Base-by-base conservation (phyloP, 2,888 invertebrate species). In the Drosophila pseudotakahashii region DNA sequence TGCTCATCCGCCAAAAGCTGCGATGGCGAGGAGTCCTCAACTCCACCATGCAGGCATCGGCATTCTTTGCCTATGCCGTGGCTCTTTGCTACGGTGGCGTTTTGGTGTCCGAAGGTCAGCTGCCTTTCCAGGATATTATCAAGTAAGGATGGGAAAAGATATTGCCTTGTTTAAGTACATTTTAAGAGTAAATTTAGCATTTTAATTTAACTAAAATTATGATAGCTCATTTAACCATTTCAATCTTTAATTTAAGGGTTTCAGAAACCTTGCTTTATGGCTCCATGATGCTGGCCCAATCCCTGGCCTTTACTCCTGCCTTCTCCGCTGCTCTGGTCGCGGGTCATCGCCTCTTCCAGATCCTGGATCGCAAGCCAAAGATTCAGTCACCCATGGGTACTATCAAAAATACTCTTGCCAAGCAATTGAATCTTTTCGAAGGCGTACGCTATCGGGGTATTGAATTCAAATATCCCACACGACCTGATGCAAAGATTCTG, bases 391-490 rank as follows among this genome's bases (percentile, higher is more conserved):
- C 94, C 0, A 78, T 80, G 55, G 79, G 85, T 32, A 88, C 86
- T 5, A 82, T 89, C 9, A 89, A 79, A 53, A 91, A 90, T 23
- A 86, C 86, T 0, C 66, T 90, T 23, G 90, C 88, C 16, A 91
- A 87, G 58, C 91, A 89, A 41, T 45, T 91, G 34, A 91, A 91
- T 79, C 82, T 91, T 4, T 88, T 90, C 26, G 91, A 92, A 53
- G 92, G 92, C 9, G 88, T 92, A 0, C 89, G 94, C 41, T 96
- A 96, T 91, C 93, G 94, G 41, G 93, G 94, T 81, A 93, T 97
- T 0, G 93, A 94, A 75, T 98, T 98, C 92, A 94, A 94, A 32
- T 98, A 98, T 92, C 97, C 98, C 2, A 95, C 96, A 0, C 94
- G 98, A 7, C 93, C 94, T 5, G 96, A 96, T 81, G 94, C 94